A percentile compares a stretch with the other conserved stretches of the same genome.
These are phyloP conservation scores for Phalanger gymnotis DNA, from an alignment of 2,797 vertebrate species.

Conservation along the genomic window DNA sequence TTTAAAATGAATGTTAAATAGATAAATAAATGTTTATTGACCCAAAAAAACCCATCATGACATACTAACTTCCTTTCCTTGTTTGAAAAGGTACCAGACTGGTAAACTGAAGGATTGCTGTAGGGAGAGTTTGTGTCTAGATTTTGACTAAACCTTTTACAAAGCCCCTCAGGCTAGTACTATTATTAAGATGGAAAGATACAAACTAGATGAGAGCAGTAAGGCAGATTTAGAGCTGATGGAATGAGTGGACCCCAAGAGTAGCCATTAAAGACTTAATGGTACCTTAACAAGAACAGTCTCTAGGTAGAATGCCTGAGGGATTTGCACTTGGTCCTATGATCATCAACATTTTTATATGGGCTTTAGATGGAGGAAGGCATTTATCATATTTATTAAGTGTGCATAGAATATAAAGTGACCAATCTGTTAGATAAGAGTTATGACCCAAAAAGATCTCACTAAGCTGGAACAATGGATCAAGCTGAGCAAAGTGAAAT, in stretches of 20 bases:
- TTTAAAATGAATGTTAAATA: background rate
- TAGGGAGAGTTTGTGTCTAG: background rate
- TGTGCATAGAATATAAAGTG: background rate
- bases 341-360: background rate
- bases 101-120: background rate
- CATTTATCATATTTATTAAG: background rate
- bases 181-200: background rate
- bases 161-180: background rate
- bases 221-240: background rate
- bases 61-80: background rate
- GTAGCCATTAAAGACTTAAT: background rate
- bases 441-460: background rate
- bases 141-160: background rate
- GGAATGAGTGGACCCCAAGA: background rate
- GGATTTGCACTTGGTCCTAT: background rate
- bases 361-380: background rate
- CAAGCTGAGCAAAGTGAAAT: background rate
- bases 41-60: background rate
- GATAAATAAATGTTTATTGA: background rate
- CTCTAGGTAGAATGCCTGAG: background rate
- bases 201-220: background rate
- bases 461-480: background rate
- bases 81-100: background rate
- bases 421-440: background rate
- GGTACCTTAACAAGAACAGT: background rate